These are phyloP conservation scores for Esox niger DNA, from an alignment of 2,113 vertebrate genomes.

Conservation along the genomic window DNA sequence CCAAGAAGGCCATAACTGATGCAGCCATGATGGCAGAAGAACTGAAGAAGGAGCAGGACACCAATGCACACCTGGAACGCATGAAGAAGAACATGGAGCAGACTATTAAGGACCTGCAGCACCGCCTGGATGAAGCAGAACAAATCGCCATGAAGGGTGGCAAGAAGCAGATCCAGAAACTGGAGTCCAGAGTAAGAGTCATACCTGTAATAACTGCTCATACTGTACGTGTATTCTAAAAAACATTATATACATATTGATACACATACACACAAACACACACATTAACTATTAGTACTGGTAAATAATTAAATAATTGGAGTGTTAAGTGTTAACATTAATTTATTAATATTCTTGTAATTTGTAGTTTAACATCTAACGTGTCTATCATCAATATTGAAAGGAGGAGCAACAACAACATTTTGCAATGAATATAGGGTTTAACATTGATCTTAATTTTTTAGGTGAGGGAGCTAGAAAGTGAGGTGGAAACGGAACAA, in stretches of 20 bases:
- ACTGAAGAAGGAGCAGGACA: slow-evolving; percentile 82
- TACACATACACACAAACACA: no score
- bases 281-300: no score
- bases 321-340: no score
- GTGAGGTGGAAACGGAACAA: slow-evolving; percentile 65
- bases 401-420: no score
- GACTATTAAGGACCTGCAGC: slow-evolving; percentile 79
- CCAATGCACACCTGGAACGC: slow-evolving; percentile 80
- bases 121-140: slow-evolving; percentile 76
- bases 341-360: no score
- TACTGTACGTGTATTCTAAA: no score
- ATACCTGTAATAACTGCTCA: background rate
- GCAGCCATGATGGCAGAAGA: slow-evolving; percentile 81
- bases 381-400: background rate
- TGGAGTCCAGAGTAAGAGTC: slow-evolving; percentile 62
- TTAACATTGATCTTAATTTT: slow-evolving; percentile 30
- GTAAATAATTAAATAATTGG: no score
- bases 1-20: slow-evolving; percentile 78
- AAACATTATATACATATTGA: no score
- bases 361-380: no score
- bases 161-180: slow-evolving; percentile 60
- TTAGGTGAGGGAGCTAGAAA: slow-evolving; percentile 81
- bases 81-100: slow-evolving; percentile 59
- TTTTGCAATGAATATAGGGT: background rate
- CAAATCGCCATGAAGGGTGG: slow-evolving; percentile 20